These are phyloP conservation scores for Drosophila ananassae DNA, from an alignment of 1,140 invertebrate genomes.

Conservation along the genomic window DNA sequence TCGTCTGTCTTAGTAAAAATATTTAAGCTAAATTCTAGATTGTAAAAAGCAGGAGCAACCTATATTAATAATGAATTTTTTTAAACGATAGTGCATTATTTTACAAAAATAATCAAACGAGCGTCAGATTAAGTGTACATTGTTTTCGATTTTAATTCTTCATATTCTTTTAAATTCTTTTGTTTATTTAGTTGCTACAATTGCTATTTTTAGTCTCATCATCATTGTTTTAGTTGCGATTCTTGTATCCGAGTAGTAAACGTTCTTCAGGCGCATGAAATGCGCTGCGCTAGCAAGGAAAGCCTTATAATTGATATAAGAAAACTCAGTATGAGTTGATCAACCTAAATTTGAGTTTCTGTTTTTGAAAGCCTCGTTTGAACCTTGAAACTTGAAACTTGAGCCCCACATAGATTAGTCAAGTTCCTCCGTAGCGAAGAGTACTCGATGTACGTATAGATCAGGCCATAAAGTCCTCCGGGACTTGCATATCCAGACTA, in stretches of 20 bases:
- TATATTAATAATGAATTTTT: conserved; percentile 30
- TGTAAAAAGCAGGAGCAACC: conserved; percentile 37
- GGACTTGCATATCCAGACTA: conserved; percentile 31
- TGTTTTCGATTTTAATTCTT: conserved; percentile 26
- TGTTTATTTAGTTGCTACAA: conserved; percentile 16
- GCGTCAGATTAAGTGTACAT: conserved; percentile 32
- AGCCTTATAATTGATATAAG: conserved; percentile 39
- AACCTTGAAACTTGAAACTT: background rate
- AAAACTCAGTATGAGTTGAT: conserved; percentile 18
- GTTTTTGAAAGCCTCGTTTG: conserved; percentile 2
- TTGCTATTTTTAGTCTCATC: background rate
- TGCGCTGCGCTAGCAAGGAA: conserved; percentile 35
- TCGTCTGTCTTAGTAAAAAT: conserved; percentile 42
- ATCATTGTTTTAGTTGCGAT: background rate
- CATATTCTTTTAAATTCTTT: conserved; percentile 11
- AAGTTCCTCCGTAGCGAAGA: conserved; percentile 34
- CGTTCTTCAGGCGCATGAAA: conserved; percentile 48
- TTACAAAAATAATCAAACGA: conserved; percentile 19
- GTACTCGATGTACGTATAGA: conserved; percentile 29
- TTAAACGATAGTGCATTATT: conserved; percentile 39
- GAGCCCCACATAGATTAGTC: conserved; percentile 15
- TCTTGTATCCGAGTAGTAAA: conserved; percentile 27
- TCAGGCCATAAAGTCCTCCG: conserved; percentile 17
- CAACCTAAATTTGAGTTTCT: conserved; percentile 19
- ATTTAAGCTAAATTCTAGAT: conserved; percentile 60